Evolutionary conservation across 1,140 invertebrate species (phyloP).

Genomic region (Orchestia grillus): DNA sequence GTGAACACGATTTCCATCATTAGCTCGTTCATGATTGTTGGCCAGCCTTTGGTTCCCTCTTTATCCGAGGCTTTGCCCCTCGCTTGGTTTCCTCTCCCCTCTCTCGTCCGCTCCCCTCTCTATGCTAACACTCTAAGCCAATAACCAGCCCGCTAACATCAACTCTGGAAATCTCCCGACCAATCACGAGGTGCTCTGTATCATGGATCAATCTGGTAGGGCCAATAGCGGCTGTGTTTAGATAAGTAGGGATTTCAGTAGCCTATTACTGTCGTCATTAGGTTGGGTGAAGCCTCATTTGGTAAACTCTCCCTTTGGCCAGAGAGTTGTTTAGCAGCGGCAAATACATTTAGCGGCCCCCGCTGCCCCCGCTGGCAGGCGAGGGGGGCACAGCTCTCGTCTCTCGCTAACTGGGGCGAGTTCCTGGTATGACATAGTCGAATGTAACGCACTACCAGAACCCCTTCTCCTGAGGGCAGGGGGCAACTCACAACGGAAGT

Average conservation of each 20-base stretch:
- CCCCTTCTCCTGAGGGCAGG: too few relatives aligned
- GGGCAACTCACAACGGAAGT: too few relatives aligned
- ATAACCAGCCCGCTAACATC: slow-evolving; percentile 63
- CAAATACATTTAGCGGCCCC: slow-evolving; percentile 65
- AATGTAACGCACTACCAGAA: background rate
- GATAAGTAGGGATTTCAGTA: slow-evolving; percentile 69
- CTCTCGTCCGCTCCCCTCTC: slow-evolving; percentile 57
- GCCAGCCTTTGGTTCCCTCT: slow-evolving; percentile 47
- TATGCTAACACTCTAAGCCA: slow-evolving; percentile 65
- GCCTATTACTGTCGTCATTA: slow-evolving; percentile 69
- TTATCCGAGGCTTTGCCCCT: slow-evolving; percentile 37
- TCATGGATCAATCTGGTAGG: slow-evolving; percentile 68
- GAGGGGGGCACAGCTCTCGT: background rate
- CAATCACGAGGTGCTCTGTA: slow-evolving; percentile 66
- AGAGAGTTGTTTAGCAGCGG: slow-evolving; percentile 68
- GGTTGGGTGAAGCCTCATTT: slow-evolving; percentile 69
- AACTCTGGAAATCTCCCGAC: slow-evolving; percentile 59
- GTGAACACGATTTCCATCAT: slow-evolving; percentile 55
- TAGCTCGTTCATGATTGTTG: slow-evolving; percentile 50
- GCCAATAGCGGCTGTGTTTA: slow-evolving; percentile 68
- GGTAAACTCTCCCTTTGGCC: slow-evolving; percentile 68
- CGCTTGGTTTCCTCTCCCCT: background rate
- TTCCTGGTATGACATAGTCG: background rate
- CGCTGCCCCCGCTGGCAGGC: background rate
- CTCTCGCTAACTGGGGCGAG: background rate